phyloP scores from a whole-genome alignment of 2,113 vertebrate genomes.

The Cygnus buccinator region DNA sequence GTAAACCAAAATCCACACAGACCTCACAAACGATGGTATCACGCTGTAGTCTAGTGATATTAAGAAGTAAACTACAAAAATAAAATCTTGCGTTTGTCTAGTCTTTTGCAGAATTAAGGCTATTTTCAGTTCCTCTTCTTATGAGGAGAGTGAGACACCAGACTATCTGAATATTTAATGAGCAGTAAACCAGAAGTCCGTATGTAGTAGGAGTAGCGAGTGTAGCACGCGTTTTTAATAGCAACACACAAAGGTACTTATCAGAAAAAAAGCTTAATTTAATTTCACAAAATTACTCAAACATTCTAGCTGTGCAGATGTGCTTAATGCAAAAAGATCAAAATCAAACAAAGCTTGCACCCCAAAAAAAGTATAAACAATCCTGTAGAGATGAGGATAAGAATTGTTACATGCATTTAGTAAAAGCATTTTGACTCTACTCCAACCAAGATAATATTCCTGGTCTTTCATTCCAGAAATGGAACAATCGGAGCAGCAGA shows the following conservation, averaged over 20 bases:
- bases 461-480: neutral
- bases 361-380: neutral
- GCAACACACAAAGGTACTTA: neutral
- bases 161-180: slow-evolving; percentile 17
- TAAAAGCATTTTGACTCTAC: neutral
- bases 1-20: neutral
- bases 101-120: neutral
- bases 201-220: neutral
- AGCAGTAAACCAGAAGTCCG: neutral
- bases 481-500: neutral
- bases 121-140: slow-evolving; percentile 52
- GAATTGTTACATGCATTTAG: neutral
- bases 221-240: neutral
- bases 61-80: slow-evolving; percentile 5
- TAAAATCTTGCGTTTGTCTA: slow-evolving; percentile 1
- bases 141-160: neutral
- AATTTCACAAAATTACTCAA: neutral
- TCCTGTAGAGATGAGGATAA: neutral
- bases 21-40: neutral
- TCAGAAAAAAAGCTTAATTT: neutral
- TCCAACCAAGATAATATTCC: neutral
- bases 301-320: neutral
- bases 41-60: neutral
- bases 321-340: neutral
- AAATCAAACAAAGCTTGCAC: slow-evolving; percentile 43